These are phyloP conservation scores for Noctua janthe DNA, from an alignment of 2,888 invertebrate species.

Conservation along the genomic window DNA sequence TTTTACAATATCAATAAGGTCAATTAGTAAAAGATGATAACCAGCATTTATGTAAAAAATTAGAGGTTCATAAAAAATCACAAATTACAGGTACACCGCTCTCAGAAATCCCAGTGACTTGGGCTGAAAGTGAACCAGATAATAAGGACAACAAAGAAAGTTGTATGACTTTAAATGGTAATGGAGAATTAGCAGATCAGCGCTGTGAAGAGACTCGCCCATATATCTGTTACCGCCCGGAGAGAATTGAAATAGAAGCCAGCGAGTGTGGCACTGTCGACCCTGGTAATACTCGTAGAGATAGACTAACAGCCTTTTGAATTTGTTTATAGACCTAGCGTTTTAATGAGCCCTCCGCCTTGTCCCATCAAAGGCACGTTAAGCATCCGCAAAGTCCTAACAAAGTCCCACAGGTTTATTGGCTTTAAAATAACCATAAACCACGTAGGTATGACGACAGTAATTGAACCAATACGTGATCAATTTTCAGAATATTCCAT, in stretches of 20 bases:
- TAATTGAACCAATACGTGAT: no score
- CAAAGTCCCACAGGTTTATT: no score
- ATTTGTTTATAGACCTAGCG: not conserved
- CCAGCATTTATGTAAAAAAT: not conserved
- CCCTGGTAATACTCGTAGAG: constrained; percentile 3
- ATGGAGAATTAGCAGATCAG: constrained; percentile 50
- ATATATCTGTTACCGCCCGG: constrained; percentile 56
- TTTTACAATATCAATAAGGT: not conserved
- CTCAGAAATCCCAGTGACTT: constrained; percentile 37
- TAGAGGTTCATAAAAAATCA: not conserved
- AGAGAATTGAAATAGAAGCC: not conserved
- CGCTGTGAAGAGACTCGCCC: constrained; percentile 45
- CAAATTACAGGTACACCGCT: constrained; percentile 56
- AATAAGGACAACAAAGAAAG: constrained; percentile 56
- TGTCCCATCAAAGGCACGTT: no score
- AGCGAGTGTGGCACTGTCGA: constrained; percentile 63
- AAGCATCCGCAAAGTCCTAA: no score
- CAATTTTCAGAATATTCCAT: no score
- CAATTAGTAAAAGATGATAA: not conserved
- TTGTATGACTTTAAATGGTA: constrained; percentile 54
- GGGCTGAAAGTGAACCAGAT: constrained; percentile 57
- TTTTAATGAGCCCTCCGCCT: no score
- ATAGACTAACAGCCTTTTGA: not conserved
- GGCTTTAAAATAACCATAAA: no score
- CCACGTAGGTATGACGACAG: no score